Base-by-base conservation (phyloP, 2,797 vertebrate genomes). In the Cyclopterus lumpus region DNA sequence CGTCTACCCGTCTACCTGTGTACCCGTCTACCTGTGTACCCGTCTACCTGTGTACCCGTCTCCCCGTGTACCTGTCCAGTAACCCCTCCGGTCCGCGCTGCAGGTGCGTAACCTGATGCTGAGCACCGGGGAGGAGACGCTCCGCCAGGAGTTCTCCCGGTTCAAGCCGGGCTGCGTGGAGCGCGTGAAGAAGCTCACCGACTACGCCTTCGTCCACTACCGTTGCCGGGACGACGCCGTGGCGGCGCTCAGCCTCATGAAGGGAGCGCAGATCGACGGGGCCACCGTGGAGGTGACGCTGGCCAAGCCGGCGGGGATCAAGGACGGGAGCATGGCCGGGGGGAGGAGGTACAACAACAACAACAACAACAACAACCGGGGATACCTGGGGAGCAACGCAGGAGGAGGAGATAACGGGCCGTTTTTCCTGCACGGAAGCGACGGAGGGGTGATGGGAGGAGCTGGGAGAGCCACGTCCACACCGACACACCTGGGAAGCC, bases 141-240 rank as follows among this genome's bases (percentile, higher is more conserved):
- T 99, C 36, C 93, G 92, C 61, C 91, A 92, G 48, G 97, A 97
- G 91, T 99, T 99, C 90, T 97, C 95, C 54, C 90, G 92, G 66
- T 95, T 96, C 88, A 97, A 96, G 64, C 96, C 96, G 5, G 97
- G 97, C 75, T 88, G 93, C 2, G 96, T 99, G 84, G 97, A 98
- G 81, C 95, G 96, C 3, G 97, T 99, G 1, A 99, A 98, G 92
- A 99, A 99, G 89, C 91, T 99, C 79, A 94, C 94, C 8, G 96
- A 98, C 91, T 98, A 98, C 82, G 97, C 97, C 79, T 99, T 99
- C 90, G 81, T 98, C 83, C 97, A 99, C 89, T 99, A 97, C 93
- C 95, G 94, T 86, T 92, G 90, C 75, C 95, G 97, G 7, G 95
- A 97, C 24, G 97, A 99, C 87, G 96, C 98, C 66, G 53, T 99